Conservation (phyloP, 2,888 invertebrate species). For the Aleiodes testaceus region DNA sequence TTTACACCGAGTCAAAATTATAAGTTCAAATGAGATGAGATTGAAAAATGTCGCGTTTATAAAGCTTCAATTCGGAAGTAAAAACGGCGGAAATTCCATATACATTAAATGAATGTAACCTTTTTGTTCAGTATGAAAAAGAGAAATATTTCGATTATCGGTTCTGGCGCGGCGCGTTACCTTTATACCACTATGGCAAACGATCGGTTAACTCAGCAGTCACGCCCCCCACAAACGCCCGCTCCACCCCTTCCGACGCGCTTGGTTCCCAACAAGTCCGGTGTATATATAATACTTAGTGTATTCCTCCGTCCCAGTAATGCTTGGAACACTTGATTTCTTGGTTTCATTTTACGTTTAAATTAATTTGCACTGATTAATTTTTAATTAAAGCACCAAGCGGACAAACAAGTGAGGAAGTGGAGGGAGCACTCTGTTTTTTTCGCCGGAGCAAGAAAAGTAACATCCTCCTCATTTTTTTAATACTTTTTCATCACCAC, state of each 20-base stretch:
- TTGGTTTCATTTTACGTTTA: constrained; percentile 63
- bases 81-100: not conserved
- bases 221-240: constrained; percentile 68
- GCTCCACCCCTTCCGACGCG: constrained; percentile 64
- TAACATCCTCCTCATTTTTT: constrained; percentile 32
- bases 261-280: constrained; percentile 33
- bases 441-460: not conserved
- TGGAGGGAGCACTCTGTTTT: constrained; percentile 8
- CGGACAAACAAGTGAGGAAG: constrained; percentile 49
- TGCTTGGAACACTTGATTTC: not conserved
- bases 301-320: not conserved
- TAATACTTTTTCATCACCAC: constrained; percentile 36
- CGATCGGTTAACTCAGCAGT: constrained; percentile 70
- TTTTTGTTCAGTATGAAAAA: constrained; percentile 62
- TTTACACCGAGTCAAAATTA: no score
- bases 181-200: constrained; percentile 58
- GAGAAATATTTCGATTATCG: constrained; percentile 71
- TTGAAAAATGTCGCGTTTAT: no score
- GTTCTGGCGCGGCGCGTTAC: constrained; percentile 50
- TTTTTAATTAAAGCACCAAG: constrained; percentile 68
- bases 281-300: not conserved
- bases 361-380: constrained; percentile 72
- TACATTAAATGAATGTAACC: not conserved
- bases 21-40: no score
- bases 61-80: no score